Base-by-base conservation (phyloP, 2,113 vertebrate genomes). In the Garra rufa region DNA sequence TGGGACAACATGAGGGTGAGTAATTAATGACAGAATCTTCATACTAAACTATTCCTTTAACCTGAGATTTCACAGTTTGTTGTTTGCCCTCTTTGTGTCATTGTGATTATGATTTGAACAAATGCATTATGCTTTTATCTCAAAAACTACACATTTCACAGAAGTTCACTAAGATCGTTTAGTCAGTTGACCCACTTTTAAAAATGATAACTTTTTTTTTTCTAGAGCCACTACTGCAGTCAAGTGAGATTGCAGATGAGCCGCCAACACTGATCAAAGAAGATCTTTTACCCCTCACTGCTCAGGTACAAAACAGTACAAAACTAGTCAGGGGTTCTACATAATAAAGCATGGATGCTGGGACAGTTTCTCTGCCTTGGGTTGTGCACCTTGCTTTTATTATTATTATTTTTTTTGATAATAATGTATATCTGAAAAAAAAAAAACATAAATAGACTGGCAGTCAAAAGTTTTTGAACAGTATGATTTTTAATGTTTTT, bases 191-290 rank as follows among this genome's bases (percentile, higher is more conserved):
- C 69, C 69, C 70, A 46, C 28, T 71, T 81, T 13, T 52, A 0
- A 10, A 14, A 81, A 57, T 67, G 15, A 61, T 15, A 74, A 74
- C 13, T 11, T 44, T 50, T 19, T 28, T 13, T 84, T 90, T 86
- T 61, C 30, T 91, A 97, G 96, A 96, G 85, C 94, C 95, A 3
- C 94, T 95, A 69, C 86, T 96, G 89, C 94, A 95, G 87, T 92
- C 94, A 44, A 94, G 95, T 0, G 95, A 97, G 92, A 93, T 96
- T 28, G 94, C 95, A 30, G 96, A 97, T 1, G 96, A 97, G 88
- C 96, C 96, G 74, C 96, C 96, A 2, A 97, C 95, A 77, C 95
- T 97, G 65, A 97, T 96, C 3, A 97, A 97, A 91, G 96, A 97
- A 90, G 96, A 97, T 55, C 95, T 96, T 0, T 93, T 96, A 46